Conservation (phyloP, 2,113 vertebrate species). For the Benitochromis conjunctus region DNA sequence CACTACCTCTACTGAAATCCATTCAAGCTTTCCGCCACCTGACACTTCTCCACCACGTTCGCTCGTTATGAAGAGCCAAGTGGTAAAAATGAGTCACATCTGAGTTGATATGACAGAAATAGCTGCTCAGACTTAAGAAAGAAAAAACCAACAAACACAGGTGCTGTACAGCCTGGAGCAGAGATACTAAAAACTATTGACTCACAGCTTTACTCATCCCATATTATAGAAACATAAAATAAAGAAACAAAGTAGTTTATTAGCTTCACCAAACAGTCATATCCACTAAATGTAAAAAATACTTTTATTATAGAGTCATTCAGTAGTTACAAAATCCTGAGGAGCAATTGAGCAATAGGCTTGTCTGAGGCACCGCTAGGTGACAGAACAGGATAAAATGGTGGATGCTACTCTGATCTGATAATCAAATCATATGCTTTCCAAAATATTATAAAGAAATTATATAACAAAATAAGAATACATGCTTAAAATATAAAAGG, state of each 20-base stretch:
- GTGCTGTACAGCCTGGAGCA: neutral
- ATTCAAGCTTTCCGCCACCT: neutral
- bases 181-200: neutral
- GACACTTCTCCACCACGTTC: neutral
- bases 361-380: neutral
- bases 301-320: neutral
- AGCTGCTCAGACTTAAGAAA: neutral
- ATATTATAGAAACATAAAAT: neutral
- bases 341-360: neutral
- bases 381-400: neutral
- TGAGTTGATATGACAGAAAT: neutral
- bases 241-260: neutral
- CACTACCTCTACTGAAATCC: neutral
- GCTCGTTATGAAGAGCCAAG: neutral
- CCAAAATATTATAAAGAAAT: neutral
- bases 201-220: neutral
- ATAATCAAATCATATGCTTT: neutral
- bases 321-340: constrained; percentile 19
- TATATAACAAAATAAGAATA: neutral
- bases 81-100: neutral
- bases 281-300: neutral
- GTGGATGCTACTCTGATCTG: neutral
- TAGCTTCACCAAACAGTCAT: neutral
- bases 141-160: neutral
- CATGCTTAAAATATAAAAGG: neutral